Conservation (phyloP, 2,113 vertebrate species). For the Chamaetylas fuelleborni region DNA sequence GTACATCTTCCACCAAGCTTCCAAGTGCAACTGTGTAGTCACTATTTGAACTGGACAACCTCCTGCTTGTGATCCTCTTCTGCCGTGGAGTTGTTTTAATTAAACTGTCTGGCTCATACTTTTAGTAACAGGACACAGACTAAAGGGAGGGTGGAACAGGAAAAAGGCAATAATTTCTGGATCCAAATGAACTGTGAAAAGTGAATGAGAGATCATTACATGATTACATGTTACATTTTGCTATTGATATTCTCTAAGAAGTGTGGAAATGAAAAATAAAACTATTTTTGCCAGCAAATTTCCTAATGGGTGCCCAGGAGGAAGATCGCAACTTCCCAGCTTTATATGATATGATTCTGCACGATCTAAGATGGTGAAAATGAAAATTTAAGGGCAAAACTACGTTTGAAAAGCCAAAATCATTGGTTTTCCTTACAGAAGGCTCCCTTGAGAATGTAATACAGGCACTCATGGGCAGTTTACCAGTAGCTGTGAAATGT, state of each 20-base stretch:
- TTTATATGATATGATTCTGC: background rate
- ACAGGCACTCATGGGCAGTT: slow-evolving; percentile 37
- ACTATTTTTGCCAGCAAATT: background rate
- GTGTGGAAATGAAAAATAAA: background rate
- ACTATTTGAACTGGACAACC: background rate
- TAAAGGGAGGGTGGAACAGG: background rate
- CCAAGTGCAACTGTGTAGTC: background rate
- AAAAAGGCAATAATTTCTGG: background rate
- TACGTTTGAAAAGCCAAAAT: slow-evolving; percentile 61
- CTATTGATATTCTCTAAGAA: background rate
- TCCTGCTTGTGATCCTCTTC: background rate
- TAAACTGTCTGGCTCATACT: background rate
- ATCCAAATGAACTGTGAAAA: background rate
- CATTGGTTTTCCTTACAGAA: slow-evolving; percentile 27
- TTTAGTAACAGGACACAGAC: background rate
- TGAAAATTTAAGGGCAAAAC: slow-evolving; percentile 52
- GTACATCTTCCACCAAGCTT: background rate
- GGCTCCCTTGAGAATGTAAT: slow-evolving; percentile 26
- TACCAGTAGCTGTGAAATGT: slow-evolving; percentile 26
- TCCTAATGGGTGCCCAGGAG: background rate
- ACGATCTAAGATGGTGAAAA: slow-evolving; percentile 12
- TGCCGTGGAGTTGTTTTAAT: background rate
- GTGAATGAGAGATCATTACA: background rate
- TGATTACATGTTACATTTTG: background rate
- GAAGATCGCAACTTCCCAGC: background rate